Evolutionary conservation across 2,797 vertebrate species (phyloP).

Genomic region (Paguma larvata): DNA sequence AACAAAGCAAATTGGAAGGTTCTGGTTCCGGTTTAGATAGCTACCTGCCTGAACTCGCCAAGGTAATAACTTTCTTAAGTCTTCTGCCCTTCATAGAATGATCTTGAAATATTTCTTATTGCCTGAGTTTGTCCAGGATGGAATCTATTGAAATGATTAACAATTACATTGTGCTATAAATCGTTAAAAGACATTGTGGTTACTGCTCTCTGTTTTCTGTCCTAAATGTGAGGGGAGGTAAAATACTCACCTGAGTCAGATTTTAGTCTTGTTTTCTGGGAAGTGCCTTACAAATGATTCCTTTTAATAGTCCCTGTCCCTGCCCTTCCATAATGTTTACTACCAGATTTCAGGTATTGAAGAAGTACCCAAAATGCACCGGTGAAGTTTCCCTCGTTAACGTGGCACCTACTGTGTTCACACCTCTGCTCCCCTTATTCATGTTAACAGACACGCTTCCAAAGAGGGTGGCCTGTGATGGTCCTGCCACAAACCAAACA

Average conservation of each 20-base stretch:
- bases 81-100: neutral
- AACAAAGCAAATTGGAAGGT: conserved; percentile 94
- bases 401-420: neutral
- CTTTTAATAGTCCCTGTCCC: neutral
- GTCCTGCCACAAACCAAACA: neutral
- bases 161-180: neutral
- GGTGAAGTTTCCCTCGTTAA: neutral
- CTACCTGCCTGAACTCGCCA: conserved; percentile 92
- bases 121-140: neutral
- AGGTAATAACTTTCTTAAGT: conserved; percentile 84
- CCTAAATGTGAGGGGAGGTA: neutral
- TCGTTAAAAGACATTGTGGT: neutral
- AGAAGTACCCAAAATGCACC: neutral
- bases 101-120: neutral
- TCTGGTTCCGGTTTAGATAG: conserved; percentile 94
- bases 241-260: neutral
- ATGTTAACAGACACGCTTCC: neutral
- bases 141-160: neutral
- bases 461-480: neutral
- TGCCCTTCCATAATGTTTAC: neutral
- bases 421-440: neutral
- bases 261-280: conserved; percentile 13
- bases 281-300: neutral
- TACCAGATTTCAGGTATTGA: neutral
- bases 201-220: neutral